Evolutionary conservation across 2,797 vertebrate genomes (phyloP), one percentile per base, ranked within the genome.

Genomic region (Helarctos malayanus): DNA sequence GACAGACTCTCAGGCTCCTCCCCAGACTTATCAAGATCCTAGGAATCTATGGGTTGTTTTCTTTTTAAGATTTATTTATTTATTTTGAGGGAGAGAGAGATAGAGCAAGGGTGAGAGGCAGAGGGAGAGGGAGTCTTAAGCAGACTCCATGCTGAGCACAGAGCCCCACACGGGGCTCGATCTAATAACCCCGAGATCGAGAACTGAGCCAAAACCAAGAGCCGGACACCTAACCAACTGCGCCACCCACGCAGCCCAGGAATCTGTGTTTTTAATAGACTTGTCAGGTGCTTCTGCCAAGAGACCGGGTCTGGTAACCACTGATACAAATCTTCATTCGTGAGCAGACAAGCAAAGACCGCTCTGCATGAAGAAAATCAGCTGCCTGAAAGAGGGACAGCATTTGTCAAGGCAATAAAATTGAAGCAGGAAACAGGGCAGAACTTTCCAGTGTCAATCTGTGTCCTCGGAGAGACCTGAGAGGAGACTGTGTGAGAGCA

Each of bases 391-490:
- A 68, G 14, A 94, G 56, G 29, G 11, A 21, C 1, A 29, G 49
- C 35, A 23, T 41, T 71, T 61, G 45, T 92, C 49, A 91, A 59
- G 41, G 57, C 95, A 95, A 89, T 16, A 83, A 21, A 93, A 32
- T 52, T 32, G 79, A 61, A 12, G 15, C 35, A 59, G 68, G 75
- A 68, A 94, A 79, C 38, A 41, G 52, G 59, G 65, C 49, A 80
- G 80, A 86, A 87, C 49, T 91, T 88, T 35, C 71, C 57, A 68
- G 84, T 15, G 21, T 85, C 57, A 2, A n/a, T 32, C 25, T 23
- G 21, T 45, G 32, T 88, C 65, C 78, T 75, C 0, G 0, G 78
- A 78, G 63, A 88, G 59, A 85, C 23, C 0, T 45, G 14, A 93
- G 54, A 94, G 38, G 54, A 81, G 52, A n/a, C 8, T 18, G 5